Conservation (phyloP, 2,113 vertebrate genomes). For the Nycticebus coucang region DNA sequence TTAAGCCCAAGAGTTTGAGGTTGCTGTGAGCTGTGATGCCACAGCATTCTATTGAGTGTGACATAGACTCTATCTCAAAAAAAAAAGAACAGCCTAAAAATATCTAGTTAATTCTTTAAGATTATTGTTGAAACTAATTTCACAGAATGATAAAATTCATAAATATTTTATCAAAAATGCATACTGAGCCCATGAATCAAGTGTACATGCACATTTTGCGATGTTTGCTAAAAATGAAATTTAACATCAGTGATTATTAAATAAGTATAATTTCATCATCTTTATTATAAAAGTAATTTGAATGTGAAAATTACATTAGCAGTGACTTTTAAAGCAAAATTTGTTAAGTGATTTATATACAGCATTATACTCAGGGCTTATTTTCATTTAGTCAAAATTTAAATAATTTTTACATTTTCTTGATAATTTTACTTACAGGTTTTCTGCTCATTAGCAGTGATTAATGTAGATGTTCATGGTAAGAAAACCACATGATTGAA, state of each 20-base stretch:
- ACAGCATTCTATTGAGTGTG: no score
- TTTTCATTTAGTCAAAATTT: not conserved
- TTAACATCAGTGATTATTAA: not conserved
- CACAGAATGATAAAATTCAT: conserved; percentile 3
- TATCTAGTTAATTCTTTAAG: not conserved
- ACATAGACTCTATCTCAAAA: no score
- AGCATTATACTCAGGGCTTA: not conserved
- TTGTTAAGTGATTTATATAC: not conserved
- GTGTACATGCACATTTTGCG: not conserved
- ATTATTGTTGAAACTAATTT: conserved; percentile 27
- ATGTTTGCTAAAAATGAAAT: conserved; percentile 37
- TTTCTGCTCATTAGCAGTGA: conserved; percentile 36
- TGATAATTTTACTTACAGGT: not conserved
- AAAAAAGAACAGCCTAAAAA: not conserved
- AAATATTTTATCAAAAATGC: conserved; percentile 25
- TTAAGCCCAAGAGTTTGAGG: no score
- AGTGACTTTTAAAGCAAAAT: conserved; percentile 37
- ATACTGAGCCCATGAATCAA: not conserved
- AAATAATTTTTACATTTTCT: conserved; percentile 28
- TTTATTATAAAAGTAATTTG: conserved; percentile 37
- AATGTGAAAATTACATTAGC: not conserved
- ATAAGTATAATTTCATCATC: not conserved
- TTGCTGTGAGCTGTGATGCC: no score
- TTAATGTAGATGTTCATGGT: not conserved
- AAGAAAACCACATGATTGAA: conserved; percentile 19